Conservation (phyloP, 1,140 invertebrate species). For the Octopus sinensis region DNA sequence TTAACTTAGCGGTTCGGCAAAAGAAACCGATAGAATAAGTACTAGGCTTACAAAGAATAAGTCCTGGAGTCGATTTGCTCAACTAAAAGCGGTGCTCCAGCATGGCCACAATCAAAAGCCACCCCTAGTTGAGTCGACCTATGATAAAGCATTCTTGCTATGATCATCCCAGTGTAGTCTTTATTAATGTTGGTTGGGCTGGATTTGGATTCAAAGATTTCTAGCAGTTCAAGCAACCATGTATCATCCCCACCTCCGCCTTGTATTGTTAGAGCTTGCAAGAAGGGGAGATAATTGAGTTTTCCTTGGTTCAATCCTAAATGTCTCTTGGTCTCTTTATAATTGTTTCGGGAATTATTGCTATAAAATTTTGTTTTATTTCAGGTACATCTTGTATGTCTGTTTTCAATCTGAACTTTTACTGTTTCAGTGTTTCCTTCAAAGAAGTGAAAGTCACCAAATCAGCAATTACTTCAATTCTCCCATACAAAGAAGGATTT, state of each 20-base stretch:
- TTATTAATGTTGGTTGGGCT: no score
- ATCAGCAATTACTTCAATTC: conserved; percentile 50
- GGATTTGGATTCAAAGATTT: no score
- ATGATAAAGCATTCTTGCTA: no score
- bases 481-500: conserved; percentile 47
- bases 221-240: neutral
- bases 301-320: neutral
- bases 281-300: neutral
- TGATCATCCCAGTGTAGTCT: no score
- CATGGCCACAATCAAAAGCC: no score
- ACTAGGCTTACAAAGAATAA: no score
- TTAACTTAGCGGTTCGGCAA: no score
- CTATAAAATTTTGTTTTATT: neutral
- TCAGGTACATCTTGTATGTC: neutral
- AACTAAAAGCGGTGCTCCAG: no score
- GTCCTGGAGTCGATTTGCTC: no score
- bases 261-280: neutral
- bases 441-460: conserved; percentile 50
- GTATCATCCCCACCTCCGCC: neutral
- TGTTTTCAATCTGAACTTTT: neutral
- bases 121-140: no score
- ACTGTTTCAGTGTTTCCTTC: conserved; percentile 43
- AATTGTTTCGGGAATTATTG: neutral
- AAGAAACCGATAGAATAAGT: no score
- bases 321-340: neutral